Conservation (phyloP, 92 coral and sea anemone species). For the Diadumene lineata region DNA sequence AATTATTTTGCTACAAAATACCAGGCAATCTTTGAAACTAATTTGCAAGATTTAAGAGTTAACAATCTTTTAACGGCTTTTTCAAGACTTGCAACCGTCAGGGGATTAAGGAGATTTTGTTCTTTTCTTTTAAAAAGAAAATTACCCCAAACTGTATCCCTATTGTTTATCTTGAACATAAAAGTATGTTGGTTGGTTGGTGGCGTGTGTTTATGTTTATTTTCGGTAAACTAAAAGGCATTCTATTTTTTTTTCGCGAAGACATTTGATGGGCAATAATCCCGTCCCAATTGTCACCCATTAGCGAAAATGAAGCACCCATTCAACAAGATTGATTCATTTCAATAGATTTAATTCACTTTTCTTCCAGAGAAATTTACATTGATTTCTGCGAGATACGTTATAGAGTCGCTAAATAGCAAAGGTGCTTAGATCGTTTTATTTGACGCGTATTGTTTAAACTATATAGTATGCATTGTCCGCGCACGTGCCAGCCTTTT, state of each 20-base stretch:
- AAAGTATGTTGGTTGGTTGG: slow-evolving; percentile 20
- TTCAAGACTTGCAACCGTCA: not conserved
- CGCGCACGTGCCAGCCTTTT: slow-evolving; percentile 57
- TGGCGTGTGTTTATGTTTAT: slow-evolving; percentile 29
- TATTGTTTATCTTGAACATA: not conserved
- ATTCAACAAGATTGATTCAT: slow-evolving; percentile 6
- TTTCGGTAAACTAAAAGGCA: slow-evolving; percentile 25
- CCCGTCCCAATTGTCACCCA: slow-evolving; percentile 31
- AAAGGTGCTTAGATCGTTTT: slow-evolving; percentile 15
- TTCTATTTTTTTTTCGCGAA: not conserved
- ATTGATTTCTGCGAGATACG: slow-evolving; percentile 22
- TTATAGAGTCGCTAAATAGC: slow-evolving; percentile 25
- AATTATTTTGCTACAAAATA: slow-evolving; percentile 16
- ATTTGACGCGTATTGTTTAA: slow-evolving; percentile 49
- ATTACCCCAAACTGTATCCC: slow-evolving; percentile 2
- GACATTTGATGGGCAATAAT: slow-evolving; percentile 10
- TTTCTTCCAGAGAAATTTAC: slow-evolving; percentile 18
- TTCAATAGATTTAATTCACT: slow-evolving; percentile 35
- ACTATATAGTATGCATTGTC: slow-evolving; percentile 58
- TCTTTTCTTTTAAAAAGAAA: not conserved
- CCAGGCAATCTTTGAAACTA: slow-evolving; percentile 13
- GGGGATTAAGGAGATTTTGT: not conserved
- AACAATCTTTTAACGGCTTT: slow-evolving; percentile 11
- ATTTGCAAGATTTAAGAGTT: slow-evolving; percentile 15
- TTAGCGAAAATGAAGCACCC: slow-evolving; percentile 4